phyloP scores from a whole-genome alignment of 1,140 invertebrate species.

The Nephotettix cincticeps region DNA sequence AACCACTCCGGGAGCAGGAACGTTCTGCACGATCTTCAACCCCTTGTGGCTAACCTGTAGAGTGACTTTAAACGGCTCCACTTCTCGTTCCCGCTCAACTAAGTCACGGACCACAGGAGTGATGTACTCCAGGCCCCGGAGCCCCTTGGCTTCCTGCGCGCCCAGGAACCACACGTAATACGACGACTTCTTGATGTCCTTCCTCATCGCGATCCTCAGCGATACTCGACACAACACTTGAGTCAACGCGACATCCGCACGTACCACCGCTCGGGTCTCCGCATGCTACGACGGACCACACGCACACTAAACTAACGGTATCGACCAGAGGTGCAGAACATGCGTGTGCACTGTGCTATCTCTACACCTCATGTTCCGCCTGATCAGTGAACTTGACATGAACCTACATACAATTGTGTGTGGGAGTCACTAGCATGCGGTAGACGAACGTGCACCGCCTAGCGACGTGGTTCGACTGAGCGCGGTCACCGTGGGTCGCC shows the following conservation, averaged over 20 bases:
- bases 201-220: conserved; percentile 56
- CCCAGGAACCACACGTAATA: conserved; percentile 99
- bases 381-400: background rate
- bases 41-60: conserved; percentile 89
- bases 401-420: background rate
- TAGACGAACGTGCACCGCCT: background rate
- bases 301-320: background rate
- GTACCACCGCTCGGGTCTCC: background rate
- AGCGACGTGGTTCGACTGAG: background rate
- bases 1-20: conserved; percentile 42
- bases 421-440: background rate
- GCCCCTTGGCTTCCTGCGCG: conserved; percentile 88
- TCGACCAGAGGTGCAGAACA: background rate
- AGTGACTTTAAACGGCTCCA: conserved; percentile 89
- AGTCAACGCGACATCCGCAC: background rate
- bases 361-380: background rate
- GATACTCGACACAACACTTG: background rate
- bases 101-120: conserved; percentile 81
- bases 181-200: conserved; percentile 91
- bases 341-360: background rate
- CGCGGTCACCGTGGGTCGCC: background rate
- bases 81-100: conserved; percentile 76
- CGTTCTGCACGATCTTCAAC: conserved; percentile 86
- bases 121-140: conserved; percentile 78
- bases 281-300: background rate